phyloP scores from a whole-genome alignment of 2,888 invertebrate genomes.

The Taphrorychus bicolor region DNA sequence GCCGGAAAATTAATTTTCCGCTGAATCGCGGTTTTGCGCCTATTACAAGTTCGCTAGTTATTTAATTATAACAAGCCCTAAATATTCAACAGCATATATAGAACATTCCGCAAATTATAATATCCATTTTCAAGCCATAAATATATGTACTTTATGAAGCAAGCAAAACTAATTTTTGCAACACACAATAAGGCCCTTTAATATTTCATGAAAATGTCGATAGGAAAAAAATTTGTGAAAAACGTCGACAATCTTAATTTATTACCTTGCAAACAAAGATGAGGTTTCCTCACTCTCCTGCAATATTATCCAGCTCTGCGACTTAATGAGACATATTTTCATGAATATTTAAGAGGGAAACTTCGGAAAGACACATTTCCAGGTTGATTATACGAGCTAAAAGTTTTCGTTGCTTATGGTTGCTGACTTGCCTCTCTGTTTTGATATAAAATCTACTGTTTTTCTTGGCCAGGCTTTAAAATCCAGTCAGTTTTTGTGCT shows the following conservation, averaged over 20 bases:
- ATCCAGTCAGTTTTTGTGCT: too few relatives aligned
- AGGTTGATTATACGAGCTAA: too few relatives aligned
- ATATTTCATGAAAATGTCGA: not conserved
- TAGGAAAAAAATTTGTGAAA: not conserved
- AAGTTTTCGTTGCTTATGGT: too few relatives aligned
- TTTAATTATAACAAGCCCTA: not conserved
- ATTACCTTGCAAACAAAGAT: not conserved
- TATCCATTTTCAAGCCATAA: not conserved
- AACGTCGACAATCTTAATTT: not conserved
- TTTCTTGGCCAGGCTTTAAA: too few relatives aligned
- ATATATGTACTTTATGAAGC: not conserved
- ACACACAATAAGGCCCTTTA: not conserved
- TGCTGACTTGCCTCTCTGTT: too few relatives aligned
- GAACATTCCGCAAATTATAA: not conserved
- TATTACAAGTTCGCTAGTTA: not conserved
- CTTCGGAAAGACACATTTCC: too few relatives aligned
- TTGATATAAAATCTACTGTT: too few relatives aligned
- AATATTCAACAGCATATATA: not conserved
- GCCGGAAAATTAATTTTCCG: not conserved
- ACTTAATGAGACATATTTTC: constrained; percentile 13
- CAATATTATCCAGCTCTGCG: not conserved
- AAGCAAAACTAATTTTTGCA: not conserved
- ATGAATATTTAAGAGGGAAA: constrained; percentile 23
- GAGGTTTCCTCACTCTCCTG: constrained; percentile 29
- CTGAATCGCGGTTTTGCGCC: not conserved